Evolutionary conservation across 2,797 vertebrate species (phyloP).

Genomic region (Pitangus sulphuratus): DNA sequence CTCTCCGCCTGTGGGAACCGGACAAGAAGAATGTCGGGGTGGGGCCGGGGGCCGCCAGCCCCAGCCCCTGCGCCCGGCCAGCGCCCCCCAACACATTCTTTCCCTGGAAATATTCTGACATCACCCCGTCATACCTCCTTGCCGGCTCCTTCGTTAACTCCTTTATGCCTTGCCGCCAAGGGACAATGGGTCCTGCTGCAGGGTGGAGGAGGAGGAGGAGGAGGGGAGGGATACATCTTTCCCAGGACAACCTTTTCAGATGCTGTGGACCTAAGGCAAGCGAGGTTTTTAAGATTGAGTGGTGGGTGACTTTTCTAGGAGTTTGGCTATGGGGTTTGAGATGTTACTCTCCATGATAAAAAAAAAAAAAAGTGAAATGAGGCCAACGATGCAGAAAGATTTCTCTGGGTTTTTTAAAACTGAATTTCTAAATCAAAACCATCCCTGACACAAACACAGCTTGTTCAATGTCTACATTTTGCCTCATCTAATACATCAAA

Average conservation of each 20-base stretch:
- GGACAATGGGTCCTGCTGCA: conserved; percentile 47
- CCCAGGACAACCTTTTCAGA: conserved; percentile 42
- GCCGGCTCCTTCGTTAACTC: conserved; percentile 56
- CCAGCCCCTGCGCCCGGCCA: conserved; percentile 65
- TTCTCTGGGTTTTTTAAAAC: background rate
- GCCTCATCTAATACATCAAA: background rate
- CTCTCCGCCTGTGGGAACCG: conserved; percentile 79
- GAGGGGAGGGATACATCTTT: conserved; percentile 2
- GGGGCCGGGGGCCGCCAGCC: conserved; percentile 68
- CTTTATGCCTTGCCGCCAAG: conserved; percentile 48
- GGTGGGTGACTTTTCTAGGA: background rate
- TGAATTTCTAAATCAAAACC: background rate
- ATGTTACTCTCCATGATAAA: background rate
- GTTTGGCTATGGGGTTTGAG: background rate
- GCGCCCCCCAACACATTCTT: conserved; percentile 71
- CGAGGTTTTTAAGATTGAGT: background rate
- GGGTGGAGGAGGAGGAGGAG: background rate
- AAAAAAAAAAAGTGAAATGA: fast-evolving
- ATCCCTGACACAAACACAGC: background rate
- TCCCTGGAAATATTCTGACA: conserved; percentile 76
- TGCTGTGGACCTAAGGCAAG: background rate
- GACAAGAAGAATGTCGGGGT: conserved; percentile 79
- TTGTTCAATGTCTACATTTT: background rate
- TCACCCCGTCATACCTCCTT: conserved; percentile 74
- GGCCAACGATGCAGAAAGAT: background rate